Evolutionary conservation across 2,888 invertebrate species (phyloP), one percentile per base, ranked within the genome.

Genomic region (Ferdinandea cuprea): DNA sequence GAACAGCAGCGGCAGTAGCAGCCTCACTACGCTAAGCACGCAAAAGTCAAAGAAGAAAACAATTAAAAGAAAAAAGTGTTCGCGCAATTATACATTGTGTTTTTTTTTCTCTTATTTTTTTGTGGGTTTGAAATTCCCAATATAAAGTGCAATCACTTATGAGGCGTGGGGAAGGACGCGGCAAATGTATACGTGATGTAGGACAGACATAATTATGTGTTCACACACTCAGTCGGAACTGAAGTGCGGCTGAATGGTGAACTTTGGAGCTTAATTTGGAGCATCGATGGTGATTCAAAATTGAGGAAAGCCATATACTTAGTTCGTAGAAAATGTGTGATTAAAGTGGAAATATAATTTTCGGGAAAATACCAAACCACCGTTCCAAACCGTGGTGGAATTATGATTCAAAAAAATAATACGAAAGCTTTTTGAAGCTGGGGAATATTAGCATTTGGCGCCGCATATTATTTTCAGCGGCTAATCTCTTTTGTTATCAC

Each of bases 31-130:
- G 21, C 32, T 25, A 15, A 21, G 32, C 35, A 28, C 56, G 58
- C 63, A 74, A 59, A 76, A 52, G 21, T 44, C 50, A 42, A 74
- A 58, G 66, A 74, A 58, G 66, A 68, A 52, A 59, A 59, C 52
- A 66, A 66, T 76, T 76, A 59, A 76, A n/a, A n/a, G n/a, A n/a
- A n/a, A n/a, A n/a, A n/a, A 68, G 15, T 59, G 68, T 56, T 48
- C 19, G 63, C 66, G 44, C 11, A 52, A 35, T 50, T 44, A 54
- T 11, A 21, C 54, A n/a, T n/a, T n/a, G n/a, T n/a, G n/a, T n/a
- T n/a, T n/a, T n/a, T n/a, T n/a, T n/a, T n/a, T n/a, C n/a, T n/a
- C n/a, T n/a, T 13, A 17, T 25, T 58, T 42, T 74, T 74, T 76
- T 68, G 40, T 42, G 9, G 56, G 65, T 40, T 28, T 65, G 63